Percentiles rank a stretch among this genome's conserved stretches.
phyloP scores from a whole-genome alignment of 2,113 vertebrate species.

The Nycticryphes semicollaris region DNA sequence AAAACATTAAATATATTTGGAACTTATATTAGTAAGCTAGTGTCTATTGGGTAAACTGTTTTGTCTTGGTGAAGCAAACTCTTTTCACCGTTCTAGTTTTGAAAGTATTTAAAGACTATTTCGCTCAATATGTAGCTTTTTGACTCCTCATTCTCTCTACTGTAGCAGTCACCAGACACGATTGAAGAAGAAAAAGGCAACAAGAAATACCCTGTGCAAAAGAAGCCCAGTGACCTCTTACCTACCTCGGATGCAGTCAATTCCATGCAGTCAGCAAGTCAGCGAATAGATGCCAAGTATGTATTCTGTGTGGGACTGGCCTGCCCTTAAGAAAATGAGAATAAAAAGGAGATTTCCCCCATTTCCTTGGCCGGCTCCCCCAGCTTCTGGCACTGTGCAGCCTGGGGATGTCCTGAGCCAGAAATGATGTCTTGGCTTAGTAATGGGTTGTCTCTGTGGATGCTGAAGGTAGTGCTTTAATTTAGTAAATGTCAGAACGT shows the following conservation, averaged over 20 bases:
- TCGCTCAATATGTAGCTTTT: neutral
- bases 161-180: conserved; percentile 35
- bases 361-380: neutral
- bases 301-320: neutral
- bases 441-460: neutral
- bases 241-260: conserved; percentile 19
- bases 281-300: conserved; percentile 86
- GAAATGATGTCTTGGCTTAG: neutral
- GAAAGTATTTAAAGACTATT: neutral
- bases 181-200: conserved; percentile 48
- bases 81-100: neutral
- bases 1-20: neutral
- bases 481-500: neutral
- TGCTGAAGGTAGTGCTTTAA: neutral
- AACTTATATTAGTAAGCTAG: neutral
- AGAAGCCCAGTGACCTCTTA: conserved; percentile 70
- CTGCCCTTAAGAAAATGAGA: neutral
- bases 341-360: neutral
- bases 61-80: neutral
- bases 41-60: neutral
- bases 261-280: conserved; percentile 25
- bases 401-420: neutral
- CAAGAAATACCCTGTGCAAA: conserved; percentile 71
- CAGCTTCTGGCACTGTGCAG: neutral
- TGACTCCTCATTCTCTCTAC: neutral